These are phyloP conservation scores for Cephus nigrinus DNA, from an alignment of 2,888 invertebrate genomes.

Conservation along the genomic window DNA sequence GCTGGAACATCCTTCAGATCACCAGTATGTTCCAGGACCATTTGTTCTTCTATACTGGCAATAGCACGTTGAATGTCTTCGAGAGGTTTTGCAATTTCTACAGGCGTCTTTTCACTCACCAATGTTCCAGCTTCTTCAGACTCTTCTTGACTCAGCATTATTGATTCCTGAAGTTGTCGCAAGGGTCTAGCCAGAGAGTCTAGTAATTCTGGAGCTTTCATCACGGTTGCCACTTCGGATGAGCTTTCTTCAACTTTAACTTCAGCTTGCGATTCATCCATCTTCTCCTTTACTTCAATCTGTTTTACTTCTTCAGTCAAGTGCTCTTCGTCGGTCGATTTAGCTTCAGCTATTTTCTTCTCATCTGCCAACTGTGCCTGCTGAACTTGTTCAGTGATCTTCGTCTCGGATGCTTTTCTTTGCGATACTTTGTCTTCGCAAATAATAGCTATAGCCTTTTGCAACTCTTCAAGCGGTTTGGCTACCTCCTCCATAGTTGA, in stretches of 20 bases:
- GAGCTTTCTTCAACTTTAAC: neutral
- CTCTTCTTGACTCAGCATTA: constrained; percentile 2
- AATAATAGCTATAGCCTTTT: constrained; percentile 34
- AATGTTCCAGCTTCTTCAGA: neutral
- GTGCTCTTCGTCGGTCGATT: neutral
- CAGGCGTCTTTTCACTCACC: no score
- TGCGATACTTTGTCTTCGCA: neutral
- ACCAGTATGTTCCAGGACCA: constrained; percentile 6
- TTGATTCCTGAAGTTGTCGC: neutral
- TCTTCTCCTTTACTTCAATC: neutral
- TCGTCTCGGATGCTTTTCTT: neutral
- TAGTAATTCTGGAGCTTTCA: neutral
- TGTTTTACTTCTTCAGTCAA: neutral
- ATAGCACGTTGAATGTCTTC: constrained; percentile 20
- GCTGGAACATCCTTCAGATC: constrained; percentile 6
- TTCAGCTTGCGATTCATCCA: neutral
- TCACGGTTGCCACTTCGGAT: neutral
- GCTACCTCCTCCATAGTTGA: constrained; percentile 51
- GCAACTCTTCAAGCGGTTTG: constrained; percentile 51
- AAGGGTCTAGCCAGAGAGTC: neutral
- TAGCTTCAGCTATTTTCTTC: neutral
- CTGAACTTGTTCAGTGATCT: neutral
- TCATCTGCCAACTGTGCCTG: neutral
- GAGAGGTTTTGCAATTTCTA: constrained; percentile 18
- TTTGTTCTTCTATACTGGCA: constrained; percentile 17